phyloP scores from a whole-genome alignment of 2,888 invertebrate genomes.

The Lycaena phlaeas region DNA sequence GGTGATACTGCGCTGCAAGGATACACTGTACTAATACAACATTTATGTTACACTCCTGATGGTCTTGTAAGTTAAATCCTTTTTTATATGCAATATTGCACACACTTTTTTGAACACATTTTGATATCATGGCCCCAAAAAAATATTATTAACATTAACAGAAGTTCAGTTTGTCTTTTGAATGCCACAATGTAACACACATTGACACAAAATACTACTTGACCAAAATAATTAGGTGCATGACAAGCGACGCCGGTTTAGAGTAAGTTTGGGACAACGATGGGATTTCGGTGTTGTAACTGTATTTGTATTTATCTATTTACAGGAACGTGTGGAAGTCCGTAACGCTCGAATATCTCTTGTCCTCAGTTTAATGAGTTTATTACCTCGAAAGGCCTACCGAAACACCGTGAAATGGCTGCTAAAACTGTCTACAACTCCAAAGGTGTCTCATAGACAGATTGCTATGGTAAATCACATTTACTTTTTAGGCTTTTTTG shows the following conservation, averaged over 20 bases:
- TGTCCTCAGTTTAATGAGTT: slow-evolving; percentile 52
- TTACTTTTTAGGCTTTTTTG: no score
- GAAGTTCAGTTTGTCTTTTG: background rate
- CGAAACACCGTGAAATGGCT: slow-evolving; percentile 47
- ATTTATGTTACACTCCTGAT: slow-evolving; percentile 47
- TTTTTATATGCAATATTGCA: no score
- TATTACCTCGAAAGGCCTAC: slow-evolving; percentile 44
- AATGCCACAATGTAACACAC: background rate
- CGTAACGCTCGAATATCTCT: slow-evolving; percentile 45
- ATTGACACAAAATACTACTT: background rate
- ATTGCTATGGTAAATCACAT: slow-evolving; percentile 46
- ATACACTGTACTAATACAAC: slow-evolving; percentile 45
- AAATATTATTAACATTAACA: no score
- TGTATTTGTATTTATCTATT: no score
- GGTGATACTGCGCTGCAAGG: slow-evolving; percentile 43
- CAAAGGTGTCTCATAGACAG: slow-evolving; percentile 47
- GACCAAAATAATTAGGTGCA: no score
- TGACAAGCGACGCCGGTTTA: no score
- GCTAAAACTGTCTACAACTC: slow-evolving; percentile 41
- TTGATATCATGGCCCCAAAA: no score
- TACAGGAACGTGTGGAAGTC: slow-evolving; percentile 54
- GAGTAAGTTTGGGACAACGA: no score
- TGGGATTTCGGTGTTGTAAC: no score
- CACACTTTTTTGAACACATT: no score
- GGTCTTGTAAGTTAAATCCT: slow-evolving; percentile 44